These are phyloP conservation scores for Eledona agricola DNA, from an alignment of 2,888 invertebrate species.

Conservation along the genomic window DNA sequence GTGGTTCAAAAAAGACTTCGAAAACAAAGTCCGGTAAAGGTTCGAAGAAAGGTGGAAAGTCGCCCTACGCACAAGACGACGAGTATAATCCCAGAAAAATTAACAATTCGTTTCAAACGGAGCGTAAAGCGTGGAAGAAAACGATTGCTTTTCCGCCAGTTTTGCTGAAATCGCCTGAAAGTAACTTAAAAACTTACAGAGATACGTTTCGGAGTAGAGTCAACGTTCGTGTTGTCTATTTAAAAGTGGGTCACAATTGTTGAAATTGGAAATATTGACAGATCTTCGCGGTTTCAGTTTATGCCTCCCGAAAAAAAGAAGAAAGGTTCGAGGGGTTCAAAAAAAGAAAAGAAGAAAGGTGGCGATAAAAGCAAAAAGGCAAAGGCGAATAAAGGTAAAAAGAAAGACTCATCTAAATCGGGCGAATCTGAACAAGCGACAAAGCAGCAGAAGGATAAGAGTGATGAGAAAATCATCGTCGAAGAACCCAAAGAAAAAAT, in stretches of 20 bases:
- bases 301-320: slow-evolving; percentile 28
- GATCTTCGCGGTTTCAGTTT: slow-evolving; percentile 11
- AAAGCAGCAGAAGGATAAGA: slow-evolving; percentile 6
- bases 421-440: slow-evolving; percentile 1
- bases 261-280: too few species aligned
- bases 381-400: slow-evolving; percentile 22
- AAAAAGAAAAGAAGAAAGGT: slow-evolving; percentile 39
- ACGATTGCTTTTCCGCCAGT: slow-evolving; percentile 66
- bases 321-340: slow-evolving; percentile 25
- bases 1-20: slow-evolving; percentile 20
- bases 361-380: slow-evolving; percentile 36
- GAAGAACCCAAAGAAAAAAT: slow-evolving; percentile 49
- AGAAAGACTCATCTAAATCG: slow-evolving; percentile 4
- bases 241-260: too few species aligned
- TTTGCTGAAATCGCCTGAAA: slow-evolving; percentile 62
- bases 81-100: slow-evolving; percentile 48
- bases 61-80: slow-evolving; percentile 47
- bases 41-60: slow-evolving; percentile 17
- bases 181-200: slow-evolving; percentile 64
- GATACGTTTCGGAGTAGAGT: slow-evolving; percentile 67
- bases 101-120: slow-evolving; percentile 64
- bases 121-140: slow-evolving; percentile 65
- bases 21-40: slow-evolving; percentile 9
- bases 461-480: slow-evolving; percentile 6
- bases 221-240: slow-evolving; percentile 65